Conservation (phyloP, 2,113 vertebrate species). For the Psettodes erumei region DNA sequence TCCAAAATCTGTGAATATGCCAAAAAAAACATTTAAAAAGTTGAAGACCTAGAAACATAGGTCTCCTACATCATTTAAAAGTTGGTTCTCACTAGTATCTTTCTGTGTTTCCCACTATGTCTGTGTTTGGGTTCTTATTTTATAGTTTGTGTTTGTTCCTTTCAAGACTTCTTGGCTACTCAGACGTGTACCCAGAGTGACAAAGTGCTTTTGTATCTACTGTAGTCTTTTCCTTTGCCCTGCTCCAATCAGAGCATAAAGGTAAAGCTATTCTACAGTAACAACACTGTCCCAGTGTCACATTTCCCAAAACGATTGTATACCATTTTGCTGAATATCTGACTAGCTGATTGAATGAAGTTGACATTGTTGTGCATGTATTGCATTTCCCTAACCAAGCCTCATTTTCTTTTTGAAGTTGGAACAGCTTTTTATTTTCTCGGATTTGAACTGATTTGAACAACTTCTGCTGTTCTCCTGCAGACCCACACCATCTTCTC, state of each 20-base stretch:
- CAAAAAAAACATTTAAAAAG: background rate
- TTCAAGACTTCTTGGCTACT: too few relatives aligned
- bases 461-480: background rate
- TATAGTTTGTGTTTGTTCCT: background rate
- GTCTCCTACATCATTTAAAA: too few relatives aligned
- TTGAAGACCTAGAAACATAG: background rate
- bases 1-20: too few relatives aligned
- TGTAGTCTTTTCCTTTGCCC: background rate
- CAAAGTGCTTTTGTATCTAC: background rate
- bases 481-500: conserved; percentile 99
- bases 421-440: background rate
- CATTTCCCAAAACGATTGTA: conserved; percentile 22
- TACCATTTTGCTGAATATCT: conserved; percentile 31
- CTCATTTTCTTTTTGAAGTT: conserved; percentile 15
- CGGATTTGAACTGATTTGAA: background rate
- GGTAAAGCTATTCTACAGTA: background rate
- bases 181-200: background rate
- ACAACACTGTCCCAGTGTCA: background rate
- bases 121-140: background rate
- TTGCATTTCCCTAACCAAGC: conserved; percentile 21
- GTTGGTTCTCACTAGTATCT: too few relatives aligned
- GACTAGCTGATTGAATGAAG: conserved; percentile 30
- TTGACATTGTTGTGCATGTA: conserved; percentile 30
- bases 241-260: background rate
- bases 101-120: too few relatives aligned